These are phyloP conservation scores for Chironomus striatipennis DNA, from an alignment of 1,140 invertebrate genomes.

Conservation along the genomic window DNA sequence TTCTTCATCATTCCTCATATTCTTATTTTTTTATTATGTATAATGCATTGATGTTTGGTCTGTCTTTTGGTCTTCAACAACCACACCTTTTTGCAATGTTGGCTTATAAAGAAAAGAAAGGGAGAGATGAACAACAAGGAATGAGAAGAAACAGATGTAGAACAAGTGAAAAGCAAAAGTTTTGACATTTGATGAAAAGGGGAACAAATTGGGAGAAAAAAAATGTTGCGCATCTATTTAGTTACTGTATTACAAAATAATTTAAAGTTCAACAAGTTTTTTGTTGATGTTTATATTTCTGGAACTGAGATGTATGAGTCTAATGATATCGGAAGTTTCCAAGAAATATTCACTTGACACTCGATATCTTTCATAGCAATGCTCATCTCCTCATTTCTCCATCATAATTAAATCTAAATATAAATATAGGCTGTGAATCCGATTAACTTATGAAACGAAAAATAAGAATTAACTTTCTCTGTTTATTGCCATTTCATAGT, in stretches of 20 bases:
- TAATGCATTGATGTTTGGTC: neutral
- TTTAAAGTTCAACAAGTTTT: neutral
- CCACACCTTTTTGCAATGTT: neutral
- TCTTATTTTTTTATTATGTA: neutral
- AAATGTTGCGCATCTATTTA: neutral
- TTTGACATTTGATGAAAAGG: neutral
- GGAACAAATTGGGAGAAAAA: neutral
- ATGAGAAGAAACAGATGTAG: too few species aligned
- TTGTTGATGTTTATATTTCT: too few species aligned
- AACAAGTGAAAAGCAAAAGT: neutral
- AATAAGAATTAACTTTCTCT: neutral
- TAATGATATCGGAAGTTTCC: too few species aligned
- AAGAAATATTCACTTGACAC: neutral
- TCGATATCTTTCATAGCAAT: neutral
- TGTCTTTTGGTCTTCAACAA: neutral
- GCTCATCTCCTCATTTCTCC: too few species aligned
- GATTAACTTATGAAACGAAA: neutral
- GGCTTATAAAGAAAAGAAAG: neutral
- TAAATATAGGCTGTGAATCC: too few species aligned
- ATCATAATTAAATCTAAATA: too few species aligned
- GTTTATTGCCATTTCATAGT: neutral
- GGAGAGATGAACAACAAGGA: neutral
- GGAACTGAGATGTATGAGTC: too few species aligned
- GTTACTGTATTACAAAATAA: neutral
- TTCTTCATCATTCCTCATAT: neutral